These are phyloP conservation scores for Anguilla japonica DNA, from an alignment of 2,113 vertebrate genomes.

Conservation along the genomic window DNA sequence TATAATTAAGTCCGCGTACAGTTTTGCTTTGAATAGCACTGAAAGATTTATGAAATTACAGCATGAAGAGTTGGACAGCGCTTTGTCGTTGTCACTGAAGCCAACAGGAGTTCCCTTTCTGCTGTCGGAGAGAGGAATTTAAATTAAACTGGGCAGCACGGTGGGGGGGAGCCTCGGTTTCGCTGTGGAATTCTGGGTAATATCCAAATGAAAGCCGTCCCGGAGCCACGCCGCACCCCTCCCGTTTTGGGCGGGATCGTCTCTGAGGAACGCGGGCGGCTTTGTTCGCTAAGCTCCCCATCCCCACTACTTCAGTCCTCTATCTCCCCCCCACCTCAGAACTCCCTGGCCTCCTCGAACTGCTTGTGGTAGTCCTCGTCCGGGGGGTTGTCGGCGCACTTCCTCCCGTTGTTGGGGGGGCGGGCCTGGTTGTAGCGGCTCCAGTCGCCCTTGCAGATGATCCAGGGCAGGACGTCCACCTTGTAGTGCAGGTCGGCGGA, in stretches of 20 bases:
- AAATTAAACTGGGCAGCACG: constrained; percentile 13
- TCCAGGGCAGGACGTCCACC: constrained; percentile 95
- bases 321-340: constrained; percentile 60
- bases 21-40: constrained; percentile 14
- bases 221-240: neutral
- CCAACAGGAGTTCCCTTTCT: constrained; percentile 19
- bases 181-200: neutral
- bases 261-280: neutral
- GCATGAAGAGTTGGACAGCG: neutral
- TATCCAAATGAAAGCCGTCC: neutral
- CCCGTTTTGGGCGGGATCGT: neutral
- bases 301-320: neutral
- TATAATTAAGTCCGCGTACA: neutral
- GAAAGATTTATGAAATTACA: constrained; percentile 22
- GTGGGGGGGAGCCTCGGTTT: constrained; percentile 1
- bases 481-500: constrained; percentile 96
- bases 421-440: constrained; percentile 93
- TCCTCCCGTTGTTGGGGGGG: constrained; percentile 91
- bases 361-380: constrained; percentile 93
- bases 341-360: constrained; percentile 93
- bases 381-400: constrained; percentile 86
- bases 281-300: neutral
- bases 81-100: constrained; percentile 1
- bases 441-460: constrained; percentile 98
- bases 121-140: constrained; percentile 9